Percentiles rank a stretch among this genome's conserved stretches.
phyloP scores from a whole-genome alignment of 2,113 vertebrate genomes.

The Procavia capensis region DNA sequence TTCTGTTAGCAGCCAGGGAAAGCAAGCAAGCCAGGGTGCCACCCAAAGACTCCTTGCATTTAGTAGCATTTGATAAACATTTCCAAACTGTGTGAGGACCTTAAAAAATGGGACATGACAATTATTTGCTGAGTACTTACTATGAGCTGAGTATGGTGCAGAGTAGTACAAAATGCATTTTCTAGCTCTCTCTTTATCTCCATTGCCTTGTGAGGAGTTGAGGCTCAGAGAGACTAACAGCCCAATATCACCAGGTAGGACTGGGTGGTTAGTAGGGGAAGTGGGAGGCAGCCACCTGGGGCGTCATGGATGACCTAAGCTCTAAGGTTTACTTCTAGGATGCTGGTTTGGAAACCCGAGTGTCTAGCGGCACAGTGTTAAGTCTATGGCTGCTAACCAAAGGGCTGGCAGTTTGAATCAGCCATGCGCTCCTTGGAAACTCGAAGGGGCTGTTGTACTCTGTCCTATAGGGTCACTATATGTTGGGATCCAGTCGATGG shows the following conservation, averaged over 20 bases:
- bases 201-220: too few relatives aligned
- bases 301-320: not conserved
- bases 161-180: not conserved
- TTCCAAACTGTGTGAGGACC: rapidly evolving
- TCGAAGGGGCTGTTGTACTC: too few relatives aligned
- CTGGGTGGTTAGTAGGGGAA: rapidly evolving
- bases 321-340: not conserved
- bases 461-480: too few relatives aligned
- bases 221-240: not conserved
- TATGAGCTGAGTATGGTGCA: not conserved
- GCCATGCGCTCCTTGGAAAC: too few relatives aligned
- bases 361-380: too few relatives aligned
- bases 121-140: not conserved
- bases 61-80: not conserved
- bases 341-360: too few relatives aligned
- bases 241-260: not conserved
- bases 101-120: rapidly evolving
- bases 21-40: not conserved
- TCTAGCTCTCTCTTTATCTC: too few relatives aligned
- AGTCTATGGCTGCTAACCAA: too few relatives aligned
- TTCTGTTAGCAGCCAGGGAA: not conserved
- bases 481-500: too few relatives aligned
- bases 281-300: not conserved
- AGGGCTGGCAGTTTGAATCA: too few relatives aligned
- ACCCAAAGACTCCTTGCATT: not conserved